These are phyloP conservation scores for Yponomeuta plumbellus DNA, from an alignment of 2,888 invertebrate genomes.

Conservation along the genomic window DNA sequence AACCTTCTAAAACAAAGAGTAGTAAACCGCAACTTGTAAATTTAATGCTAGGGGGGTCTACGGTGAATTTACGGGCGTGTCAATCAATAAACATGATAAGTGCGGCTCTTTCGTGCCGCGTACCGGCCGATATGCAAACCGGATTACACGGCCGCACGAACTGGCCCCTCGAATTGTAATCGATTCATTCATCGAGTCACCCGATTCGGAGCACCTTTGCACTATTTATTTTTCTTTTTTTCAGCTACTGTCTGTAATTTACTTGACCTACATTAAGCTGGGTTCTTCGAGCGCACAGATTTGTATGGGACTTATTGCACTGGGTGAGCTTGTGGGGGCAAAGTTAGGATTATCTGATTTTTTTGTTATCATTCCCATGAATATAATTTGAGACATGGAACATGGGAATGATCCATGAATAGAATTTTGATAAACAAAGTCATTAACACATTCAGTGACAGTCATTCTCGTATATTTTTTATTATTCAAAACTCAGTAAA, in stretches of 20 bases:
- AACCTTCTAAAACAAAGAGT: slow-evolving; percentile 47
- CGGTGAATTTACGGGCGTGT: slow-evolving; percentile 71
- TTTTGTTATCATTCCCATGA: no score
- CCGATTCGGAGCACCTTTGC: slow-evolving; percentile 12
- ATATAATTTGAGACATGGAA: no score
- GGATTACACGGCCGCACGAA: slow-evolving; percentile 61
- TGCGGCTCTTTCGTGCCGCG: slow-evolving; percentile 64
- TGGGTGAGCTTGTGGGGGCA: no score
- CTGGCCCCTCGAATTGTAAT: slow-evolving; percentile 19
- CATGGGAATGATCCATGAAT: no score
- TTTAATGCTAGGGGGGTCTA: slow-evolving; percentile 43
- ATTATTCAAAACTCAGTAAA: no score
- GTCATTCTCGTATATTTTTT: no score
- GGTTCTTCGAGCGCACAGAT: no score
- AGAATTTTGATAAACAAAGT: no score
- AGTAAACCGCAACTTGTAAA: slow-evolving; percentile 58
- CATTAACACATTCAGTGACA: no score
- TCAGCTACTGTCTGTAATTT: neutral
- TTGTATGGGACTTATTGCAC: no score
- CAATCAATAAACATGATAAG: slow-evolving; percentile 77
- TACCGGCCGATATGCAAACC: slow-evolving; percentile 63
- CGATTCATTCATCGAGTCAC: slow-evolving; percentile 21
- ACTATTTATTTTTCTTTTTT: neutral
- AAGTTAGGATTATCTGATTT: no score
- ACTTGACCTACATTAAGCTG: no score